These are phyloP conservation scores for Pachyramphus minor DNA, from an alignment of 2,113 vertebrate species.

Conservation along the genomic window DNA sequence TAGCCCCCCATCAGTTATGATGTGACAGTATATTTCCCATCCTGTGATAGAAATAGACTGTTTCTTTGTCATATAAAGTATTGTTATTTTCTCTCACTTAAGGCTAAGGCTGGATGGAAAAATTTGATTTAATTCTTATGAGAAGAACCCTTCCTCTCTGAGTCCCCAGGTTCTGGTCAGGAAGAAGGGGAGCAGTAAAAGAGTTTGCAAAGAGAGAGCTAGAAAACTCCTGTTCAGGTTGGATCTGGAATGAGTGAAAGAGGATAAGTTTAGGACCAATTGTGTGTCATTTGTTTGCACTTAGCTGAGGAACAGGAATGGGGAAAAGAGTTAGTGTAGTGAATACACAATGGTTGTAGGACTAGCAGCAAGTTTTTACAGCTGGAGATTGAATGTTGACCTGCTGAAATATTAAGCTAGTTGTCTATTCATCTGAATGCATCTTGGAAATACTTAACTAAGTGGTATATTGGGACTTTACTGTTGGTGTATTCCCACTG, in stretches of 20 bases:
- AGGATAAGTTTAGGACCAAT: background rate
- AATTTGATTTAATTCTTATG: background rate
- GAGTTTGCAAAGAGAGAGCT: background rate
- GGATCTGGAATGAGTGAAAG: background rate
- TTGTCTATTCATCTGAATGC: background rate
- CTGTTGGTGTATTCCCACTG: background rate
- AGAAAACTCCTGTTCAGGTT: background rate
- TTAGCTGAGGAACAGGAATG: background rate
- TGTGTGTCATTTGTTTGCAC: background rate
- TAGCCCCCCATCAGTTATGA: background rate
- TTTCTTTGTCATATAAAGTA: background rate
- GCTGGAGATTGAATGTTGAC: background rate
- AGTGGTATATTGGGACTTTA: background rate
- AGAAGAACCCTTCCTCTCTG: background rate
- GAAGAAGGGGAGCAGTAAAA: background rate
- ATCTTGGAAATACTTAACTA: background rate
- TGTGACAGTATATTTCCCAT: background rate
- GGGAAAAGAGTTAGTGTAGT: background rate
- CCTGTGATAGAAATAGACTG: background rate
- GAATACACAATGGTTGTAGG: background rate
- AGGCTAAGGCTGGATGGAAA: background rate
- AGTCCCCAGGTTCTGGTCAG: background rate
- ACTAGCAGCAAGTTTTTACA: background rate
- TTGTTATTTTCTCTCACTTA: background rate
- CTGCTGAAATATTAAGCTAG: background rate